A percentile compares a stretch with the other conserved stretches of the same genome.
These are phyloP conservation scores for Leptobrachium leishanense DNA, from an alignment of 2,113 vertebrate species.

Conservation along the genomic window DNA sequence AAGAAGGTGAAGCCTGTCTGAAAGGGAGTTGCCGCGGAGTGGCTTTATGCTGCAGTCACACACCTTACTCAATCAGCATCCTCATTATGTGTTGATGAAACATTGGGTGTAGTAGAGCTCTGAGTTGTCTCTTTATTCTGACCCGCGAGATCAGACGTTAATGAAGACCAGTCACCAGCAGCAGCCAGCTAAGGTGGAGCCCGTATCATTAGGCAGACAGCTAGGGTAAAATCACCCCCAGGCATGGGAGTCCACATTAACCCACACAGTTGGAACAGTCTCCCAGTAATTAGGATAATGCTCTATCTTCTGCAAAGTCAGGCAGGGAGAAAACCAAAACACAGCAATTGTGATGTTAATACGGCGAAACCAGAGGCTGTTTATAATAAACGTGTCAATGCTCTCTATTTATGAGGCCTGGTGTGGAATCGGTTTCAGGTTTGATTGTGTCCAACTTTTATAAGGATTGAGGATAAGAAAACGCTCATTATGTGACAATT, in stretches of 20 bases:
- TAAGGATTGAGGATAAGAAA: neutral
- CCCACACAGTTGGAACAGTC: slow-evolving; percentile 30
- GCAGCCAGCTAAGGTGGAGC: slow-evolving; percentile 26
- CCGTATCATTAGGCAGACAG: slow-evolving; percentile 28
- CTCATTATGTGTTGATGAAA: slow-evolving; percentile 38
- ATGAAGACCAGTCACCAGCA: slow-evolving; percentile 34
- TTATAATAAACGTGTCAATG: neutral
- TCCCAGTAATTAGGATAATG: slow-evolving; percentile 40
- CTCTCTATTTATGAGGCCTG: neutral
- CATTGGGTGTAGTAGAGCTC: slow-evolving; percentile 25
- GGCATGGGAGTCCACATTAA: slow-evolving; percentile 34
- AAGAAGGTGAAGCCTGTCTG: neutral
- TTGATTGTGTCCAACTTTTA: neutral
- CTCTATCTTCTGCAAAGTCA: slow-evolving; percentile 7
- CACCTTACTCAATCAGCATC: slow-evolving; percentile 21
- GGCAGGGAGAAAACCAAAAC: slow-evolving; percentile 8
- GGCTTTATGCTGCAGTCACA: slow-evolving; percentile 11
- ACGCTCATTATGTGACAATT: neutral
- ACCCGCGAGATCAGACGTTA: slow-evolving; percentile 38
- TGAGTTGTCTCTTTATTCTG: slow-evolving; percentile 22
- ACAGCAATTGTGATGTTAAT: slow-evolving; percentile 9
- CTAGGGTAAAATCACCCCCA: slow-evolving; percentile 10
- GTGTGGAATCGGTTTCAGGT: neutral
- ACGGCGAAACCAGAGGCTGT: neutral
- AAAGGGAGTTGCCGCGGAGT: slow-evolving; percentile 39